phyloP scores from a whole-genome alignment of 2,113 vertebrate genomes.

The Saguinus imperator region DNA sequence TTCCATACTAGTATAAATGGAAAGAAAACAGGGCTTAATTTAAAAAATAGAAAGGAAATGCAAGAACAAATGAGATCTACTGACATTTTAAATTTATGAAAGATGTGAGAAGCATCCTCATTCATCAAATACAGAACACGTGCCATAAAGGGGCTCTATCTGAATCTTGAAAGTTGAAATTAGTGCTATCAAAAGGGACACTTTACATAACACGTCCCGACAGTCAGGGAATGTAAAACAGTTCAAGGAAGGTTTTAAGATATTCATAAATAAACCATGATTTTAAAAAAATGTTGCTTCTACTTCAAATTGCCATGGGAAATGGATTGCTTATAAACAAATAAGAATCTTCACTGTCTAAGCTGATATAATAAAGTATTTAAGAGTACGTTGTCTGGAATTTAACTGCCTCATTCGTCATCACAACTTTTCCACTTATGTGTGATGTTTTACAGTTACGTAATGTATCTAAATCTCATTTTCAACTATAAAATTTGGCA shows the following conservation, averaged over 20 bases:
- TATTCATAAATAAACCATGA: background rate
- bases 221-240: background rate
- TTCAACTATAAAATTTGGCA: background rate
- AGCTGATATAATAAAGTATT: background rate
- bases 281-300: background rate
- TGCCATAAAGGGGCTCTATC: background rate
- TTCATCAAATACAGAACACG: background rate
- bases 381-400: background rate
- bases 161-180: background rate
- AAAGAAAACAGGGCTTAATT: background rate
- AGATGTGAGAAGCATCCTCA: background rate
- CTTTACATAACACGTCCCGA: background rate
- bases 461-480: constrained; percentile 1
- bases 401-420: background rate
- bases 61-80: background rate
- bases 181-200: background rate
- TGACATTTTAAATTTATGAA: background rate
- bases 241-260: constrained; percentile 32
- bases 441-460: background rate
- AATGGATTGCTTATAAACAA: background rate
- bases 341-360: background rate
- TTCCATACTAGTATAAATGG: background rate
- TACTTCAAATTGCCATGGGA: background rate
- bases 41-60: background rate
- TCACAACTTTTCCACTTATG: background rate